These are phyloP conservation scores for Geotrypetes seraphini DNA, from an alignment of 2,797 vertebrate species.

Conservation along the genomic window DNA sequence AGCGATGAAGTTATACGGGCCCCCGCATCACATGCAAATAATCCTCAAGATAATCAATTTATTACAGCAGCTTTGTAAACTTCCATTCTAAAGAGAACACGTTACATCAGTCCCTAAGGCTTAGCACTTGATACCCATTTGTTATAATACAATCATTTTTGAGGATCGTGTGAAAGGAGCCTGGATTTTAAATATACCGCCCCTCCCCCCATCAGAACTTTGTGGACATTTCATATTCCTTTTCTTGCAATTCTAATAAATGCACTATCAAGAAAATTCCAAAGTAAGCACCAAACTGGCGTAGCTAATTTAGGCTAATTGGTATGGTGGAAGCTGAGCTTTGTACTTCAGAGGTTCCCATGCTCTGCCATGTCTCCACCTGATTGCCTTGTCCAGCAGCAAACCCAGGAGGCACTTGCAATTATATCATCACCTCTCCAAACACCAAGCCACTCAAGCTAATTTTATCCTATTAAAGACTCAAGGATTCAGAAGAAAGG, in stretches of 20 bases:
- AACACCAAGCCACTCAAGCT: constrained; percentile 60
- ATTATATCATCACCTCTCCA: constrained; percentile 69
- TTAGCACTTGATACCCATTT: constrained; percentile 25
- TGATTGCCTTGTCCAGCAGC: constrained; percentile 59
- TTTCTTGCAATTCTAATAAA: constrained; percentile 32
- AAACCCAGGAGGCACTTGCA: constrained; percentile 63
- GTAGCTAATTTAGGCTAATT: constrained; percentile 65
- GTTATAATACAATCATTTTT: constrained; percentile 17
- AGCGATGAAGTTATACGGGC: not conserved
- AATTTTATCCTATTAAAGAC: constrained; percentile 71
- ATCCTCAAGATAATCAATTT: constrained; percentile 28
- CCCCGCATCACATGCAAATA: constrained; percentile 11
- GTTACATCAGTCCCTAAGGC: constrained; percentile 1
- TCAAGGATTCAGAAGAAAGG: constrained; percentile 64
- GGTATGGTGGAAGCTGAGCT: constrained; percentile 46
- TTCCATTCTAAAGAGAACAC: constrained; percentile 2
- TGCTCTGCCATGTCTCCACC: constrained; percentile 54
- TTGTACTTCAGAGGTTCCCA: constrained; percentile 49
- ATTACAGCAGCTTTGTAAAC: constrained; percentile 21
- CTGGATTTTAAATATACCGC: not conserved
- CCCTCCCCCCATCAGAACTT: constrained; percentile 25
- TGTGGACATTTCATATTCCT: constrained; percentile 24
- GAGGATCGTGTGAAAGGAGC: constrained; percentile 17
- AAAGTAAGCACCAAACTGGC: constrained; percentile 61
- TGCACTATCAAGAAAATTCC: constrained; percentile 48